Percentiles rank a stretch among this genome's conserved stretches.
phyloP scores from a whole-genome alignment of 2,113 vertebrate genomes.

The Plecotus auritus region DNA sequence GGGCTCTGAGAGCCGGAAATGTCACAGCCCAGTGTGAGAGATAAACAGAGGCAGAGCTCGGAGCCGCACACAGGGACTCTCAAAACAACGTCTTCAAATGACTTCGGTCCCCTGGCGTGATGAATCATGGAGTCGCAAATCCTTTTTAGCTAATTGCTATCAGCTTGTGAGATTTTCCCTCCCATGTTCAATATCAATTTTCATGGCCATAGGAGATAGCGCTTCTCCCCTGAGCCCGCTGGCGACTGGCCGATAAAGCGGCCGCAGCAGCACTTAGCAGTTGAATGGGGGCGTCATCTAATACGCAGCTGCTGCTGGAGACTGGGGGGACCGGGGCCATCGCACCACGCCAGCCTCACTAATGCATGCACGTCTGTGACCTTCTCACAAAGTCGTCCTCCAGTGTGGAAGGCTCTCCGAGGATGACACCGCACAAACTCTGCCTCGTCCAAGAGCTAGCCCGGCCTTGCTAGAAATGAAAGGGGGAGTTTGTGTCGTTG shows the following conservation, averaged over 20 bases:
- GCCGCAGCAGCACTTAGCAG: constrained; percentile 91
- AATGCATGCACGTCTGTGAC: constrained; percentile 80
- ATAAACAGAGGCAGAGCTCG: constrained; percentile 82
- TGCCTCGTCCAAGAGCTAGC: constrained; percentile 13
- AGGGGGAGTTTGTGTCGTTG: fast-evolving
- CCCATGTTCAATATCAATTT: constrained; percentile 99
- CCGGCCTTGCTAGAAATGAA: background rate
- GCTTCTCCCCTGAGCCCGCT: constrained; percentile 89
- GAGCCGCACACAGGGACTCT: constrained; percentile 74
- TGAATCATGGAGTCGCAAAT: constrained; percentile 96
- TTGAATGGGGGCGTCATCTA: constrained; percentile 84
- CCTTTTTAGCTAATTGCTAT: constrained; percentile 99
- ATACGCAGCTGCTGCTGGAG: constrained; percentile 88
- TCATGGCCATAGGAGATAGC: constrained; percentile 92
- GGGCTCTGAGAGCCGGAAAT: constrained; percentile 85
- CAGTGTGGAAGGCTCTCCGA: background rate
- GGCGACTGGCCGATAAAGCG: constrained; percentile 89
- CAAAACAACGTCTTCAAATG: constrained; percentile 88
- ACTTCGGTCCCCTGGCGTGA: constrained; percentile 94
- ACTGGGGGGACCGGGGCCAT: constrained; percentile 83
- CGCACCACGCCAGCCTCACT: constrained; percentile 77
- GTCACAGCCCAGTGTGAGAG: constrained; percentile 85
- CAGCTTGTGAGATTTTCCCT: constrained; percentile 92
- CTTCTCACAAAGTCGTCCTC: constrained; percentile 77
- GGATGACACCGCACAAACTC: background rate